These are phyloP conservation scores for Aphodius sticticus DNA, from an alignment of 2,888 invertebrate genomes.

Conservation along the genomic window DNA sequence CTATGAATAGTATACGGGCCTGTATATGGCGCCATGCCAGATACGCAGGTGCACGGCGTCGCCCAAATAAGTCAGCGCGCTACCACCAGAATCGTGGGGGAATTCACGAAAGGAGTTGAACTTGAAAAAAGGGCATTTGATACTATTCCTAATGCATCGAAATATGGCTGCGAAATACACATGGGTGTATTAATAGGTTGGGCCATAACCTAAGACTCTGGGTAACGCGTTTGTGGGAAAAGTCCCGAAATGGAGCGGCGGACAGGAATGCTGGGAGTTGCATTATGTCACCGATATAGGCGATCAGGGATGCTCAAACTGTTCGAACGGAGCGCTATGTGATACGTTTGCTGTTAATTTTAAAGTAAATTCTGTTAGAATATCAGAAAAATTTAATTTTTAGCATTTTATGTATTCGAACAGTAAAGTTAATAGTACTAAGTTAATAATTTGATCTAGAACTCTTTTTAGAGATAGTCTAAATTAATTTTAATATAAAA, in stretches of 20 bases:
- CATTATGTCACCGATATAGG: background rate
- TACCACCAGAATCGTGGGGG: slow-evolving; percentile 28
- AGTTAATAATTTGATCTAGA: too few species aligned
- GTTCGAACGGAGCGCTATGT: background rate
- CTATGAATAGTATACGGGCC: slow-evolving; percentile 55
- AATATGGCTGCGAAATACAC: background rate
- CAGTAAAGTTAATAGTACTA: too few species aligned
- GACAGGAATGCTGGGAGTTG: background rate
- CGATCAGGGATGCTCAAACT: background rate
- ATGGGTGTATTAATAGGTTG: background rate
- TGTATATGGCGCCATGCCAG: slow-evolving; percentile 58
- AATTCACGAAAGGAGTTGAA: slow-evolving; percentile 29
- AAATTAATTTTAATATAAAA: too few species aligned
- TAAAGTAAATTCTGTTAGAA: too few species aligned
- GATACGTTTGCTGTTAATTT: background rate
- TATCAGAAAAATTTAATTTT: too few species aligned
- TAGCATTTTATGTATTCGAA: too few species aligned
- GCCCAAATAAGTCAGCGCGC: slow-evolving; percentile 57
- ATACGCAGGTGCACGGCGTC: slow-evolving; percentile 55
- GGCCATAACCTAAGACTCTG: background rate
- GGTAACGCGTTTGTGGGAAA: background rate
- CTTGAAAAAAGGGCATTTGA: background rate
- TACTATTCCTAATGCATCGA: background rate
- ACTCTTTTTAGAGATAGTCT: too few species aligned
- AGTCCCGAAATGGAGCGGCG: background rate